Base-by-base conservation (phyloP, 2,888 invertebrate genomes). In the Exocentrus adspersus region DNA sequence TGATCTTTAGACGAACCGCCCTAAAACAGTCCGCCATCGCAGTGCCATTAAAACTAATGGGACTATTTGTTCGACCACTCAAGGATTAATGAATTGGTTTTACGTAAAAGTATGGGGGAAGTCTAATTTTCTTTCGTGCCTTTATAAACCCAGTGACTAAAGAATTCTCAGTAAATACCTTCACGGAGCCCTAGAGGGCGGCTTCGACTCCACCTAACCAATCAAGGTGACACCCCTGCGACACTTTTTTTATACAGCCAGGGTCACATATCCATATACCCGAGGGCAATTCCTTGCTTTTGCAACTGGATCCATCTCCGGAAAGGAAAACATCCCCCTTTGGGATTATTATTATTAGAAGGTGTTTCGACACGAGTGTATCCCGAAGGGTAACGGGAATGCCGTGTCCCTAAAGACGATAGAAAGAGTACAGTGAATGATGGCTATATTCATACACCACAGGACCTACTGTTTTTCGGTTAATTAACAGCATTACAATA, bases 61-160 rank as follows among this genome's bases (percentile, higher is more conserved):
- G 14, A 17, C 28, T 30, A 48, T 48, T 48, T 48, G 48, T 48
- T 48, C 28, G 14, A 28, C 24, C 16, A 24, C 14, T 24, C 12
- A 24, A 48, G 28, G 48, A 28, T 24, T 28, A 48, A 48, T 48
- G 48, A 48, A 48, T 48, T 28, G 48, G 17, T 14, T 5, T 24
- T 24, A 12, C 48, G 28, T 28, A 48, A 14, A 28, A 37, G 2
- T 16, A 17, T 16, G 28, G 48, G 5, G 28, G 20, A 48, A 48
- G 28, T 48, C 28, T 28, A 48, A 48, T 48, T 48, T 28, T 28
- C 9, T 30, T n/a, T 19, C 2, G 10, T 5, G 16, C 1, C 16
- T 19, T 24, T 24, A 24, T 7, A 24, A 5, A 24, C 24, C 17
- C 5, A 43, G 1, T 10, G 20, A 1, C 20, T 45, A 14, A 24